These are phyloP conservation scores for Catharus ustulatus DNA, from an alignment of 2,797 vertebrate genomes.

Conservation along the genomic window DNA sequence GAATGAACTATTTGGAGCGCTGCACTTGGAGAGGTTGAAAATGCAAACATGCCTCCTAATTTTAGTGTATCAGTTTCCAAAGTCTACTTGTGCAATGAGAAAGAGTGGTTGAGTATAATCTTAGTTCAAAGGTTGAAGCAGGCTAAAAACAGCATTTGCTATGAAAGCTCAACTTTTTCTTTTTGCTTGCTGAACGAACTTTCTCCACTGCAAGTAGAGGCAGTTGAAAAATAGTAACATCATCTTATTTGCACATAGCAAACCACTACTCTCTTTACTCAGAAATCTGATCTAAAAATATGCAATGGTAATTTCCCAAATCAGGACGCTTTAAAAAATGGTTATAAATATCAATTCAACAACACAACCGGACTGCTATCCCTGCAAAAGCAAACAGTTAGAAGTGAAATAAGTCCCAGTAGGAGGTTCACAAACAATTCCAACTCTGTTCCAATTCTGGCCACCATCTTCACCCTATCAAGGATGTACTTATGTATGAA, in stretches of 20 bases:
- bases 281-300: conserved; percentile 69
- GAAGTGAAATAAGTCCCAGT: not conserved
- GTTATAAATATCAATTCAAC: conserved; percentile 49
- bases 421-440: conserved; percentile 8
- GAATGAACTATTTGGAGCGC: not conserved
- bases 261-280: conserved; percentile 45
- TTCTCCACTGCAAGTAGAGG: not conserved
- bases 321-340: conserved; percentile 14
- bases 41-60: conserved; percentile 59
- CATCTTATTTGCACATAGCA: conserved; percentile 37
- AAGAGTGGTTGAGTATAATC: conserved; percentile 34
- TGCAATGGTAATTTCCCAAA: not conserved
- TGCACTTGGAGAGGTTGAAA: not conserved
- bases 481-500: not conserved
- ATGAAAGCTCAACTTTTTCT: conserved; percentile 18
- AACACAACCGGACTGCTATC: not conserved
- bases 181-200: not conserved
- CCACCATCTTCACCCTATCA: not conserved
- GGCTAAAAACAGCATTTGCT: conserved; percentile 53
- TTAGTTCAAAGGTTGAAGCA: conserved; percentile 24
- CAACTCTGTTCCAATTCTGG: not conserved
- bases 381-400: conserved; percentile 49
- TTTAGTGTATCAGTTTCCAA: conserved; percentile 40
- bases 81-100: conserved; percentile 25
- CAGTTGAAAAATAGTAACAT: conserved; percentile 53